Percentiles rank a stretch among this genome's conserved stretches.
phyloP scores from a whole-genome alignment of 1,140 invertebrate genomes.

The Lordiphosa clarofinis region DNA sequence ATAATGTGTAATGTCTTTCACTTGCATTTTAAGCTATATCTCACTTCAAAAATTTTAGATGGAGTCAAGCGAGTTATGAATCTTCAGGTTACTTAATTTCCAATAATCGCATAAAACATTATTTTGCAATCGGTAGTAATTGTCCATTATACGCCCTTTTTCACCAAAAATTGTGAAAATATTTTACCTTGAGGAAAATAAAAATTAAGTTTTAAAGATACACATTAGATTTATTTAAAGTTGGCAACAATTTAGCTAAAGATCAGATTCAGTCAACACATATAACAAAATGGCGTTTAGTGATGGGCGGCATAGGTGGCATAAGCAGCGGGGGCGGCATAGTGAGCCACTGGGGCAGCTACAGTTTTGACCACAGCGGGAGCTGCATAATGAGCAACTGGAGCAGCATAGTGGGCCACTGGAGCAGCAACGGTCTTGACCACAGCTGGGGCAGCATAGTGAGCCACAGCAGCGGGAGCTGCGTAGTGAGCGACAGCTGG shows the following conservation, averaged over 20 bases:
- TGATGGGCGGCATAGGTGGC: slow-evolving; percentile 42
- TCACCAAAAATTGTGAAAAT: too few species aligned
- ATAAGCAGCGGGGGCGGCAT: slow-evolving; percentile 45
- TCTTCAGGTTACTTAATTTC: too few species aligned
- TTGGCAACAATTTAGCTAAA: slow-evolving; percentile 11
- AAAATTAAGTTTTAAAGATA: too few species aligned
- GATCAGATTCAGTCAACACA: slow-evolving; percentile 26
- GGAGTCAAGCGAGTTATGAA: too few species aligned
- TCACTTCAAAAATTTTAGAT: too few species aligned
- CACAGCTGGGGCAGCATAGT: slow-evolving; percentile 49
- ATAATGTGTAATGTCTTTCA: too few species aligned
- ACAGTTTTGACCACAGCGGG: slow-evolving; percentile 31
- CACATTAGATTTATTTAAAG: slow-evolving; percentile 2
- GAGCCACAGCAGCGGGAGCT: slow-evolving; percentile 43
- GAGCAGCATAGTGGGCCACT: slow-evolving; percentile 45
- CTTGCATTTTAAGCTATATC: too few species aligned
- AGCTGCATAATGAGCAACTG: slow-evolving; percentile 53
- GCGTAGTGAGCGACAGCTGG: slow-evolving; percentile 45
- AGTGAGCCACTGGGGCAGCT: slow-evolving; percentile 39
- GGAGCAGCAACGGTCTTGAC: slow-evolving; percentile 51
- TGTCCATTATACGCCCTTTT: too few species aligned
- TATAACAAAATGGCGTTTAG: slow-evolving; percentile 43
- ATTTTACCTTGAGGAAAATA: too few species aligned
- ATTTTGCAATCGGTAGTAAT: too few species aligned
- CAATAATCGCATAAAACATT: too few species aligned